Evolutionary conservation across 2,888 invertebrate species (phyloP).

Genomic region (Zaprionus bogoriensis): DNA sequence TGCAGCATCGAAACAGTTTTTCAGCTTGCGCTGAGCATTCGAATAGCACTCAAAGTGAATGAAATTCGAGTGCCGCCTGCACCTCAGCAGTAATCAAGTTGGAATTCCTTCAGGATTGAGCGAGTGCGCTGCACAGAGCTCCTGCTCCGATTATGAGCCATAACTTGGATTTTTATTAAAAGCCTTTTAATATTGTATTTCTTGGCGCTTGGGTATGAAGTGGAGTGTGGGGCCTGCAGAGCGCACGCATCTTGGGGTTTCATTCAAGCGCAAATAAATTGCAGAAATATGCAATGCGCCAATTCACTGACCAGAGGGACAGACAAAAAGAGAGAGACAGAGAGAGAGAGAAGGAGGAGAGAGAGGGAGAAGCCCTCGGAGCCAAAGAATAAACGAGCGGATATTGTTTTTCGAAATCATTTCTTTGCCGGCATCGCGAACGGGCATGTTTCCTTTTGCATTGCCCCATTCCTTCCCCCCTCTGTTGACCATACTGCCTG

Average conservation of each 20-base stretch:
- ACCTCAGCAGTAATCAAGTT: conserved; percentile 37
- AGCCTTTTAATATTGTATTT: conserved; percentile 60
- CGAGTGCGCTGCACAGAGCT: conserved; percentile 11
- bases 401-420: conserved; percentile 73
- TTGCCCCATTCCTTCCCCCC: neutral
- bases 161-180: conserved; percentile 65
- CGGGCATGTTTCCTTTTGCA: conserved; percentile 24
- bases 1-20: conserved; percentile 2
- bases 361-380: neutral
- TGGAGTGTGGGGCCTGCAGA: neutral
- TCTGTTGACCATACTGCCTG: neutral
- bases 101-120: conserved; percentile 17
- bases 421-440: conserved; percentile 39
- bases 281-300: conserved; percentile 69
- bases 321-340: neutral
- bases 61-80: conserved; percentile 7
- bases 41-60: conserved; percentile 20
- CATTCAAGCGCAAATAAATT: conserved; percentile 66
- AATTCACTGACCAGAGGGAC: conserved; percentile 52
- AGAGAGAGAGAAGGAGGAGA: neutral
- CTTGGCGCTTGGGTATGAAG: neutral
- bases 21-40: conserved; percentile 15
- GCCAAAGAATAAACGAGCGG: conserved; percentile 55
- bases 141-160: conserved; percentile 51
- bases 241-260: conserved; percentile 50